Evolutionary conservation across 2,797 vertebrate species (phyloP).

Genomic region (Ara ararauna): DNA sequence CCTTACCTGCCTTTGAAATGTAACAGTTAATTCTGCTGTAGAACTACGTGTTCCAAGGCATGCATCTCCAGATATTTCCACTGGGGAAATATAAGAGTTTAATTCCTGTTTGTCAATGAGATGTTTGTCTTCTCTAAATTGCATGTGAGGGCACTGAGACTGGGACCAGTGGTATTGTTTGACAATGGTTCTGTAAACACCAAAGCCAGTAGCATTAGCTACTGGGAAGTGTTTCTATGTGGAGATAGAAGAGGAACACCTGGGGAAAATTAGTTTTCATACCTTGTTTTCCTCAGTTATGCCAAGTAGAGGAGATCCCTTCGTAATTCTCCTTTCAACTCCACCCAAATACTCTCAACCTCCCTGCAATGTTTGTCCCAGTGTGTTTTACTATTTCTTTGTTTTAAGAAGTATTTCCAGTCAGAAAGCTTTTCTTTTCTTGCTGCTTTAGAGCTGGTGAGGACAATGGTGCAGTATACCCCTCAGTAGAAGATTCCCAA

Average conservation of each 20-base stretch:
- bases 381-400: background rate
- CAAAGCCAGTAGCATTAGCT: background rate
- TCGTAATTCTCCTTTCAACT: slow-evolving; percentile 47
- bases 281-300: background rate
- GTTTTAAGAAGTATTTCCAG: background rate
- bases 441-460: slow-evolving; percentile 84
- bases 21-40: background rate
- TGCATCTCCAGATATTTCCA: background rate
- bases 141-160: background rate
- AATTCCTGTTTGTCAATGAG: background rate
- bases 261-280: background rate
- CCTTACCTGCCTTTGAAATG: background rate
- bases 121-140: background rate
- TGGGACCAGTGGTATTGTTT: background rate
- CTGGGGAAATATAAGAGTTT: background rate
- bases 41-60: background rate
- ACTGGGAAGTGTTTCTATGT: background rate
- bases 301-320: background rate
- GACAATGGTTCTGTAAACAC: background rate
- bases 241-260: background rate
- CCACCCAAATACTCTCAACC: slow-evolving; percentile 26
- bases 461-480: slow-evolving; percentile 83
- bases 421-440: slow-evolving; percentile 19
- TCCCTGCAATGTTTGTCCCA: slow-evolving; percentile 23
- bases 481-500: slow-evolving; percentile 95